Percentiles rank a stretch among this genome's conserved stretches.
These are phyloP conservation scores for Drepana arcuata DNA, from an alignment of 1,140 invertebrate species.

Conservation along the genomic window DNA sequence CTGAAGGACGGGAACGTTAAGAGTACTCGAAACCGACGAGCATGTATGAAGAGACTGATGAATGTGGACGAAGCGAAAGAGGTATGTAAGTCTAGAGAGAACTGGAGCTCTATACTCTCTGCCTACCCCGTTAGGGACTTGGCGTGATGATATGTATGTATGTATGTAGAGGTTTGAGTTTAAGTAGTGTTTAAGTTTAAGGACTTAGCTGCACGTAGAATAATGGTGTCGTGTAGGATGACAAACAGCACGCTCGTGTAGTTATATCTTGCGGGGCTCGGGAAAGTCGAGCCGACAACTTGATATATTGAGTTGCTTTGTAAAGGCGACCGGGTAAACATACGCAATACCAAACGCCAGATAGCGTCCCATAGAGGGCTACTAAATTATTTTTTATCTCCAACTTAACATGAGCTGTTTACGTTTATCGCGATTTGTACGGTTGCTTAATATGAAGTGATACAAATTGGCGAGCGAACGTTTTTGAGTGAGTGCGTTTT, in stretches of 20 bases:
- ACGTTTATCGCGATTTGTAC: constrained; percentile 9
- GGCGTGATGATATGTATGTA: too few relatives aligned
- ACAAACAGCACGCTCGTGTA: constrained; percentile 48
- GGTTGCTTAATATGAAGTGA: too few relatives aligned
- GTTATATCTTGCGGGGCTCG: constrained; percentile 41
- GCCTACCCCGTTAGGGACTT: too few relatives aligned
- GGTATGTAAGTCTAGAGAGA: too few relatives aligned
- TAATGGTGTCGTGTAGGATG: constrained; percentile 36
- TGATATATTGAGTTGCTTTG: constrained; percentile 64
- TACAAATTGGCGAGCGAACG: neutral
- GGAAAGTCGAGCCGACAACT: constrained; percentile 49
- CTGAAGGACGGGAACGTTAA: too few relatives aligned
- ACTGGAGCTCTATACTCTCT: too few relatives aligned
- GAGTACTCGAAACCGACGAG: too few relatives aligned
- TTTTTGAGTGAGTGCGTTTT: neutral
- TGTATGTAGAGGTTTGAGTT: too few relatives aligned
- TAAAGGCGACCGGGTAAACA: constrained; percentile 49
- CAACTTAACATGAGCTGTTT: constrained; percentile 11
- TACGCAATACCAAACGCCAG: constrained; percentile 24
- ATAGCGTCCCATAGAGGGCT: constrained; percentile 37
- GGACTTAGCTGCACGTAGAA: too few relatives aligned
- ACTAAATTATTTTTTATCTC: constrained; percentile 60
- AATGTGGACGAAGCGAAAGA: too few relatives aligned
- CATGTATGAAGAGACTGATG: too few relatives aligned
- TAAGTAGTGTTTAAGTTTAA: too few relatives aligned